These are phyloP conservation scores for Chionoecetes opilio DNA, from an alignment of 1,140 invertebrate species.

Conservation along the genomic window DNA sequence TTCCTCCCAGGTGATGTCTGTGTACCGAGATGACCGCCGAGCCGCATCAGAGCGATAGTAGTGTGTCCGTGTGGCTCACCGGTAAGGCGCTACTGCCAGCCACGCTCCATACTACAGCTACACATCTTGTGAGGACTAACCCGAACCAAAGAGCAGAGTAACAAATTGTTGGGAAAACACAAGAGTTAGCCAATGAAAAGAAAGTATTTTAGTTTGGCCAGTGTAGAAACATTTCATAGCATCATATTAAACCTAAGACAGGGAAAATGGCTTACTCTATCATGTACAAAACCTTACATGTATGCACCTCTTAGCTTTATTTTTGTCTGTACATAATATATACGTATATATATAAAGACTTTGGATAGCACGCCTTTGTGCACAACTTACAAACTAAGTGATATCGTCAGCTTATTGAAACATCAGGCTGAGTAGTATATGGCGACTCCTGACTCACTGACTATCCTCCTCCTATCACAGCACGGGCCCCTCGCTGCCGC, in stretches of 20 bases:
- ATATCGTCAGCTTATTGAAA: slow-evolving; percentile 30
- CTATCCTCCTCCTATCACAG: slow-evolving; percentile 24
- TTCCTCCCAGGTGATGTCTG: background rate
- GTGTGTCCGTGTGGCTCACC: background rate
- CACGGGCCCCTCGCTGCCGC: background rate
- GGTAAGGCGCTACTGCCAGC: background rate
- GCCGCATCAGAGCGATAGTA: background rate
- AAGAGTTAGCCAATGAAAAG: slow-evolving; percentile 19
- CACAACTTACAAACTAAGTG: background rate
- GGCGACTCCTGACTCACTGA: background rate
- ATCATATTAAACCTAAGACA: background rate
- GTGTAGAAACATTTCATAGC: background rate
- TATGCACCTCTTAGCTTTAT: background rate
- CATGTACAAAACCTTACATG: slow-evolving; percentile 19
- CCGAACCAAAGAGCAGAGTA: background rate
- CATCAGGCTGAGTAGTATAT: slow-evolving; percentile 3
- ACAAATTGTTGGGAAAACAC: background rate
- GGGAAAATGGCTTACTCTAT: slow-evolving; percentile 4
- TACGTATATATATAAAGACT: background rate
- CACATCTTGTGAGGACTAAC: background rate
- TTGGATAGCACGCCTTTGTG: slow-evolving; percentile 27
- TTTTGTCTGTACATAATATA: slow-evolving; percentile 27
- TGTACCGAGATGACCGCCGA: background rate
- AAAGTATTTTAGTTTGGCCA: background rate
- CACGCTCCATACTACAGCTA: background rate